Base-by-base conservation (phyloP, 2,113 vertebrate genomes). In the Callipepla californica region DNA sequence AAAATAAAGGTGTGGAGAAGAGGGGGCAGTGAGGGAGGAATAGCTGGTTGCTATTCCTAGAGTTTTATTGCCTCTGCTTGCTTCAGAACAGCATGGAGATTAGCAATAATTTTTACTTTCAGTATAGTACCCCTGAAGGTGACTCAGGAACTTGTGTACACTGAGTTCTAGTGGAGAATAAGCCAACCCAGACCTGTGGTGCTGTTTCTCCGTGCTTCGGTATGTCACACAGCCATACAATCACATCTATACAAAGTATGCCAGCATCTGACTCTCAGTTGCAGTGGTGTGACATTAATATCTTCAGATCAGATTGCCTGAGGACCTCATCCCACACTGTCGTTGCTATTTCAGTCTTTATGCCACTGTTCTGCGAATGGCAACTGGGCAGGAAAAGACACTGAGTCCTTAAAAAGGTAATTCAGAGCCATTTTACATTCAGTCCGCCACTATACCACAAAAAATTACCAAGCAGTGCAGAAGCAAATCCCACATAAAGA, bases 71-170 rank as follows among this genome's bases (percentile, higher is more conserved):
- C 91, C 57, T 91, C 85, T 94, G 79, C 80, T 90, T 96, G 91
- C 91, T 94, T 69, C 68, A 96, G 82, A 91, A 75, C 69, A 75
- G 68, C 83, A 91, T 93, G 85, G 76, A 96, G 94, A 96, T 95
- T 47, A 96, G 93, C 90, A 94, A 88, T 90, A 86, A 78, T 95
- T 95, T 96, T 96, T 95, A 94, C 81, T 84, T 95, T 95, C 92
- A 74, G 62, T 28, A 81, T 44, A 72, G 73, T 26, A 84, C 87
- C 69, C 93, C 85, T 94, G 94, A 96, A 96, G 93, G 96, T 94
- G 92, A 95, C 94, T 78, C 66, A 22, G 69, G 90, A 94, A 65
- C 82, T 45, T 61, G 44, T 72, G 62, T 58, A 80, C 87, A 62
- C 61, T 42, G 30, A 81, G 76, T 65, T 85, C 65, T 8, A 16